Evolutionary conservation across 2,797 vertebrate genomes (phyloP), one percentile per base, ranked within the genome.

Genomic region (Sciurus carolinensis): DNA sequence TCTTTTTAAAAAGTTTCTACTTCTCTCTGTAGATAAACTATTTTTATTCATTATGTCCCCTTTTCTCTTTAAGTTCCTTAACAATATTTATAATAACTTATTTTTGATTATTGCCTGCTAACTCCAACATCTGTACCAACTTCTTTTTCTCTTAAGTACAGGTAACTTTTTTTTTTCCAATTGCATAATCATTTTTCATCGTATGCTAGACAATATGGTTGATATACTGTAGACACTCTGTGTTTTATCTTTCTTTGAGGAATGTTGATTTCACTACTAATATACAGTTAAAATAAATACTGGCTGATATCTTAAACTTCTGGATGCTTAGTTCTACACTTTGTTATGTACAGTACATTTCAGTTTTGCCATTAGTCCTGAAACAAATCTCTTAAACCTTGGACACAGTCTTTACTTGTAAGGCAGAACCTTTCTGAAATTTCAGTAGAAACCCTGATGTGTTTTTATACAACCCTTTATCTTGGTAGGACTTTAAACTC

Each of bases 401-500:
- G 9, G 15, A 67, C 24, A 94, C 26, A 59, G 30, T n/a, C 42
- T 44, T 82, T 57, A 75, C 59, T 85, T 64, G 28, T 67, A 69
- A 81, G 44, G 62, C 11, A 64, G 67, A 13, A 59, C 0, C 33
- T 44, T 82, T 77, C 52, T 95, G 54, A 77, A 7, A 81, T 18
- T 62, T 79, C 54, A 90, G 20, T 52, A 33, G 54, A 93, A 95
- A 82, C 42, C 11, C 20, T 47, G 39, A 73, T 52, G 28, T 59
- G 36, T 80, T 94, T 59, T 50, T 50, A 50, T n/a, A 76, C 42
- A 69, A 33, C 12, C 47, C 67, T 54, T 50, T 73, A 54, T n/a
- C 36, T 66, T 91, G 36, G 36, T 91, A 85, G 79, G 62, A 81
- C 36, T 54, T 15, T 50, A 73, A 84, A 87, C 50, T 90, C 36